Conservation (phyloP, 2,113 vertebrate genomes). For the Colistium nudipinnis region DNA sequence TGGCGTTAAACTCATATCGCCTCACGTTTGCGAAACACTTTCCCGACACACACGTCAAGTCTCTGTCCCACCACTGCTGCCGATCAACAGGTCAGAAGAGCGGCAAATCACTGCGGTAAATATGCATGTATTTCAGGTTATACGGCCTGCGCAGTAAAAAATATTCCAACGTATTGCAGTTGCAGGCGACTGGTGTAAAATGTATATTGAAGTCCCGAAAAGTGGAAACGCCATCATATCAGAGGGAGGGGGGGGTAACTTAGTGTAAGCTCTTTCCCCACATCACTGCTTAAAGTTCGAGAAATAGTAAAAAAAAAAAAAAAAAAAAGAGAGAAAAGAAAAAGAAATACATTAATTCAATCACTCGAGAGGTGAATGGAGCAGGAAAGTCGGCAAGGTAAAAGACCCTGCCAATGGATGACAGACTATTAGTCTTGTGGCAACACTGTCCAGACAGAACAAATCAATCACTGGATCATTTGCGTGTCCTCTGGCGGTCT, state of each 20-base stretch:
- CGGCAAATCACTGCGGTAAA: conserved; percentile 22
- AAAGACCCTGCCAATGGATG: conserved; percentile 55
- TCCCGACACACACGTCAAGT: conserved; percentile 17
- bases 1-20: conserved; percentile 46
- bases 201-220: too few species aligned
- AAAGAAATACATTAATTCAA: background rate
- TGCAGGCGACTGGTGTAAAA: too few species aligned
- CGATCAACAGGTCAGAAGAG: conserved; percentile 38
- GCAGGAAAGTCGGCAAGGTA: conserved; percentile 9
- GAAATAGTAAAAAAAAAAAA: background rate
- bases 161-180: too few species aligned
- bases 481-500: conserved; percentile 34
- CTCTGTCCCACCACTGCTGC: background rate
- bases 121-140: background rate
- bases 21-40: conserved; percentile 53
- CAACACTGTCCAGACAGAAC: conserved; percentile 54
- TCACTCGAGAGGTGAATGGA: conserved; percentile 1
- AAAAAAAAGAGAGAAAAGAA: background rate
- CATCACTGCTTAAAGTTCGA: too few species aligned
- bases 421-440: conserved; percentile 53
- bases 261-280: too few species aligned
- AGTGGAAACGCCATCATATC: too few species aligned
- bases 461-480: conserved; percentile 67
- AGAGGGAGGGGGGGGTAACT: too few species aligned
- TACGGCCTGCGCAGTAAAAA: background rate